These are phyloP conservation scores for Sthenelais limicola DNA, from an alignment of 2,888 invertebrate genomes.

Conservation along the genomic window DNA sequence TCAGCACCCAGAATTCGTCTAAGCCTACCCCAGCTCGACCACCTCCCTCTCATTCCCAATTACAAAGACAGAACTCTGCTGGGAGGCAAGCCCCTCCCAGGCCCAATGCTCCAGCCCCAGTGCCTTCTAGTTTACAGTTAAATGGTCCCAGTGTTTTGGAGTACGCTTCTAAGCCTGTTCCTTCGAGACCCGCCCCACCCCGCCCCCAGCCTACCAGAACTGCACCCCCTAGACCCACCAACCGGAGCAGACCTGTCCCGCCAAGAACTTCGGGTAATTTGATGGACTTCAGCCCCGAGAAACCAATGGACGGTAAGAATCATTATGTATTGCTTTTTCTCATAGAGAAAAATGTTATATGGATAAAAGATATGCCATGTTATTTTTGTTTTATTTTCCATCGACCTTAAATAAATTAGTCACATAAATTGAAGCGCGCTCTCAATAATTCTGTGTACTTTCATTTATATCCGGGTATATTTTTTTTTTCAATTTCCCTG, in stretches of 20 bases:
- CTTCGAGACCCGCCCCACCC: conserved; percentile 24
- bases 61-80: conserved; percentile 46
- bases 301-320: too few species aligned
- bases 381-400: too few species aligned
- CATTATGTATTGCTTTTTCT: too few species aligned
- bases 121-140: conserved; percentile 57
- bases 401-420: too few species aligned
- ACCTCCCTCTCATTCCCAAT: not conserved
- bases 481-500: too few species aligned
- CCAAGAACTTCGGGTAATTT: conserved; percentile 51
- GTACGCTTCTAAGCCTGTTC: conserved; percentile 36
- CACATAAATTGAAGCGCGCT: too few species aligned
- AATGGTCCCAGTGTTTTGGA: conserved; percentile 47
- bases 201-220: conserved; percentile 55
- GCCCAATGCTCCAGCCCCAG: conserved; percentile 57
- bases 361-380: too few species aligned
- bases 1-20: not conserved
- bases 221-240: conserved; percentile 55
- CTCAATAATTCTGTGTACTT: too few species aligned
- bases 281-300: conserved; percentile 62
- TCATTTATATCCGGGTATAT: too few species aligned
- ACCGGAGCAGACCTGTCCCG: not conserved
- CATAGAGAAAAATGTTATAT: too few species aligned
- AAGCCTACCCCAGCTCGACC: not conserved
- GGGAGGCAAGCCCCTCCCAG: conserved; percentile 61